Evolutionary conservation across 2,888 invertebrate species (phyloP).

Genomic region (Acanthoscelides obtectus): DNA sequence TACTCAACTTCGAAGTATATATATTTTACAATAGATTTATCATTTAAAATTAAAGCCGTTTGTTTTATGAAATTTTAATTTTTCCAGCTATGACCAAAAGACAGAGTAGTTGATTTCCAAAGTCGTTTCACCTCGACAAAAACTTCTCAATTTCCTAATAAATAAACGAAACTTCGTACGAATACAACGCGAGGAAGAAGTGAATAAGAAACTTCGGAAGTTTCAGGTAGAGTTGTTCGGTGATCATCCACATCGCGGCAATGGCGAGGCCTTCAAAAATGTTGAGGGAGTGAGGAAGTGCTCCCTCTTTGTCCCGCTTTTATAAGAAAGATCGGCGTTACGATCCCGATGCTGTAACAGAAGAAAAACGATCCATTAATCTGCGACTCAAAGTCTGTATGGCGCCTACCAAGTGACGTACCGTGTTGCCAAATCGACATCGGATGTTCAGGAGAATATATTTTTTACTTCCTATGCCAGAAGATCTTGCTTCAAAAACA

Average conservation of each 20-base stretch:
- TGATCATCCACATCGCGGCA: not conserved
- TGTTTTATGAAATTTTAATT: no score
- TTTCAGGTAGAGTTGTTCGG: not conserved
- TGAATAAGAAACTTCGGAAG: not conserved
- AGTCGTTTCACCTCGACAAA: not conserved
- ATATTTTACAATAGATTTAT: no score
- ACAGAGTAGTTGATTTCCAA: not conserved
- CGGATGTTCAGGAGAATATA: no score
- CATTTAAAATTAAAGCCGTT: no score
- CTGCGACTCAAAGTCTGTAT: constrained; percentile 72
- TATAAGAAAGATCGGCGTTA: constrained; percentile 3
- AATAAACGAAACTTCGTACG: not conserved
- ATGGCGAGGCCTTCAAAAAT: not conserved
- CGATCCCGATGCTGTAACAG: constrained; percentile 31
- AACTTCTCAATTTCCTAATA: not conserved
- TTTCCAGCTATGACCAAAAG: no score
- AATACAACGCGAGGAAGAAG: no score
- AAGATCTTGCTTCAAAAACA: no score
- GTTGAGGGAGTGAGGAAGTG: not conserved
- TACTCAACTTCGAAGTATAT: no score
- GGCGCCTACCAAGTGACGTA: constrained; percentile 53
- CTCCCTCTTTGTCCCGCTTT: not conserved
- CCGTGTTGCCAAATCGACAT: not conserved
- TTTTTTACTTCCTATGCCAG: no score
- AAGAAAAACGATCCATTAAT: constrained; percentile 81